Evolutionary conservation across 1,140 invertebrate genomes (phyloP), one percentile per base, ranked within the genome.

Genomic region (Euura lappo): DNA sequence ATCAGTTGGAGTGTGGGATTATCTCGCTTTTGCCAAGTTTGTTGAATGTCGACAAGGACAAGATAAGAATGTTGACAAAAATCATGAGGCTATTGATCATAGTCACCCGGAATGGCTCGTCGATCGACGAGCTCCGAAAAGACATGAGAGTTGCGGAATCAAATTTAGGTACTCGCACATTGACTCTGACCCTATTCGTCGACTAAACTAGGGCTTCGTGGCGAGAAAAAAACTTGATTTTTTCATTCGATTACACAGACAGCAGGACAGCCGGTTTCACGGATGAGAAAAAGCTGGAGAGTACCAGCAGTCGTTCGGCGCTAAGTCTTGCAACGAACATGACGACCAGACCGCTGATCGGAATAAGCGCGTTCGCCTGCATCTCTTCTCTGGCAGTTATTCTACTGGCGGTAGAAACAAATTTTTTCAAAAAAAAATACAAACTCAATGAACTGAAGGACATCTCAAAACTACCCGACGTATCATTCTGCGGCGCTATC

Each of bases 1-100:
- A 94, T 79, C 79, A 79, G 70, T 88, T 87, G 43, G 93, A 94
- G 84, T 94, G 93, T 83, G 75, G 83, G 44, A 79, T 90, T 79
- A 81, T 91, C 44, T 75, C 84, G 60, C 71, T 86, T 71, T 74
- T 91, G 13, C 70, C 79, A 67, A 81, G 82, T 74, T 77, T 88
- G 13, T 71, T 87, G 6, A 81, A 86, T 45, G 76, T 88, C 13
- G 84, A 89, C 44, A 79, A 86, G 46, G 85, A 90, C 69, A 88
- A 90, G 78, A 84, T 89, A 69, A 76, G 86, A 73, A 86, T 89
- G 76, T 79, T 90, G 43, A 83, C 86, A 44, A 88, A 87, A 78
- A 86, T 88, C 10, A 82, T 89, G 65, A 81, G 88, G 71, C 74
- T 89, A 4, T 44, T 89, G 6, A 83, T 88, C 64, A 75, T 81